Conservation (phyloP, 1,140 invertebrate genomes). For the Formica exsecta region DNA sequence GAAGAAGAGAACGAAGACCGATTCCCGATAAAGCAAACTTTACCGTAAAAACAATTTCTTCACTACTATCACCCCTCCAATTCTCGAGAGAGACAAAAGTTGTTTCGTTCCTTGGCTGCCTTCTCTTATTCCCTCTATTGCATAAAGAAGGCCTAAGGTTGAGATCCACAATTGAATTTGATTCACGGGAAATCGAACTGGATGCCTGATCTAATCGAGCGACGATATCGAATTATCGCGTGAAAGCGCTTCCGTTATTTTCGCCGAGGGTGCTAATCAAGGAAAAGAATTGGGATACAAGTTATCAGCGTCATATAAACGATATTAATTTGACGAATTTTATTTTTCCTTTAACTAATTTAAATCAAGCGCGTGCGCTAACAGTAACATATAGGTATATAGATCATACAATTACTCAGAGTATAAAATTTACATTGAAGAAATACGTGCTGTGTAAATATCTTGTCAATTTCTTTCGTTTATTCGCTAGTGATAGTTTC, state of each 20-base stretch:
- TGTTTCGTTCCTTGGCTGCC: background rate
- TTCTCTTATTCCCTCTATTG: background rate
- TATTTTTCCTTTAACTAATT: background rate
- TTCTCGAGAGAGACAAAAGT: conserved; percentile 4
- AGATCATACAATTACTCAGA: background rate
- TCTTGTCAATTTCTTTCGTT: background rate
- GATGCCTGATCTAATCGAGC: conserved; percentile 20
- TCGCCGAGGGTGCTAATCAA: background rate
- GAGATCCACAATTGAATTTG: conserved; percentile 9
- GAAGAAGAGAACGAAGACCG: background rate
- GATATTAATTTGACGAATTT: background rate
- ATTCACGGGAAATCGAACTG: conserved; percentile 35
- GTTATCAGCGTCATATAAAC: background rate
- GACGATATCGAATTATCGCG: background rate
- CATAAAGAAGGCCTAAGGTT: conserved; percentile 41
- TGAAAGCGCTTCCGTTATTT: background rate
- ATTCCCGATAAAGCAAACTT: conserved; percentile 78
- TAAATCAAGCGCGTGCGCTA: background rate
- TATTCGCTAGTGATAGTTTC: conserved; percentile 9
- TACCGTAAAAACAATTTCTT: conserved; percentile 77
- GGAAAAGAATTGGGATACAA: background rate
- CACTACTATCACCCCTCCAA: conserved; percentile 30
- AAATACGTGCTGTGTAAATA: background rate
- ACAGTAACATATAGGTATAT: background rate
- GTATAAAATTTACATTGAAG: background rate